Evolutionary conservation across 2,113 vertebrate genomes (phyloP).

Genomic region (Phoenicopterus ruber): DNA sequence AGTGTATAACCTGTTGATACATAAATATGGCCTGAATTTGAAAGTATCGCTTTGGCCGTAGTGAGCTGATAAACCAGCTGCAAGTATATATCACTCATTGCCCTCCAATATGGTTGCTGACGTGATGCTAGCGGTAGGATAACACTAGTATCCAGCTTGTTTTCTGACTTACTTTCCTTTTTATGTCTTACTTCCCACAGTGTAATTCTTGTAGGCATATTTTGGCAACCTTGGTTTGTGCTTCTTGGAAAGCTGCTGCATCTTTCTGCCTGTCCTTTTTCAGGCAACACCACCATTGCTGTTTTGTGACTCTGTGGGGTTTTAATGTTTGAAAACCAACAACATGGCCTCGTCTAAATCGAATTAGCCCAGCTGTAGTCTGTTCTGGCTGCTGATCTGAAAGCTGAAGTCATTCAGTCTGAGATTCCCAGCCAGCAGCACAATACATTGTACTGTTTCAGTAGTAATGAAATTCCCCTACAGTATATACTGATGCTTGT

Average conservation of each 20-base stretch:
- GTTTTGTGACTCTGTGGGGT: neutral
- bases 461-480: conserved; percentile 28
- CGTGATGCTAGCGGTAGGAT: neutral
- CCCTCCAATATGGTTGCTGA: neutral
- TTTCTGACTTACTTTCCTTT: neutral
- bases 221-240: neutral
- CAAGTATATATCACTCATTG: rapidly evolving
- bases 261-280: neutral
- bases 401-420: conserved; percentile 19
- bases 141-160: neutral
- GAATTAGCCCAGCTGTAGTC: conserved; percentile 34
- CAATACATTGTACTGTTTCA: neutral
- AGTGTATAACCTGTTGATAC: neutral
- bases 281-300: neutral
- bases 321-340: conserved; percentile 13
- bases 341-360: neutral
- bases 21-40: neutral
- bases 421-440: conserved; percentile 7
- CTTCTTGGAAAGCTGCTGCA: neutral
- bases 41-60: neutral
- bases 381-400: conserved; percentile 27
- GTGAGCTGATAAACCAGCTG: neutral
- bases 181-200: neutral
- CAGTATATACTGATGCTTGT: conserved; percentile 30
- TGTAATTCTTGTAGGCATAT: neutral